Conservation (phyloP, 1,140 invertebrate genomes). For the Maniola jurtina region DNA sequence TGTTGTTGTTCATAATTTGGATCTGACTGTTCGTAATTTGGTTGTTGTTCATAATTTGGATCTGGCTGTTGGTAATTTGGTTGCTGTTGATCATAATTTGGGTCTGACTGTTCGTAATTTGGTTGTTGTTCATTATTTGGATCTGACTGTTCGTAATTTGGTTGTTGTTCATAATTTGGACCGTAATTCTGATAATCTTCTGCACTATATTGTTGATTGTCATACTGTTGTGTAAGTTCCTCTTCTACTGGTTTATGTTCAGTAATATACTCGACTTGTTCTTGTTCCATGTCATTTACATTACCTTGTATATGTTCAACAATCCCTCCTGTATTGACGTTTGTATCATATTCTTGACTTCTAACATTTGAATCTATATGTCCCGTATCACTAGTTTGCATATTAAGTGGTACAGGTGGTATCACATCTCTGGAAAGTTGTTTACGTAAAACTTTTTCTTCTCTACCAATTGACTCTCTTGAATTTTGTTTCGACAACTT, state of each 20-base stretch:
- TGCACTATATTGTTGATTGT: slow-evolving; percentile 38
- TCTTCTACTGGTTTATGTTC: slow-evolving; percentile 31
- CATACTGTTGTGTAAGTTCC: slow-evolving; percentile 38
- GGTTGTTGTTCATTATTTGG: slow-evolving; percentile 18
- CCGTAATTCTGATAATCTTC: slow-evolving; percentile 35
- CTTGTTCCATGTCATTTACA: slow-evolving; percentile 21
- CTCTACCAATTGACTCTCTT: slow-evolving; percentile 16
- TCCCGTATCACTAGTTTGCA: slow-evolving; percentile 1
- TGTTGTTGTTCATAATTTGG: slow-evolving; percentile 21
- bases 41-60: slow-evolving; percentile 43
- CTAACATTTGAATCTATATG: neutral
- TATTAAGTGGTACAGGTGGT: slow-evolving; percentile 9
- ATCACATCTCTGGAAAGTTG: slow-evolving; percentile 25
- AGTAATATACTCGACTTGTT: slow-evolving; percentile 23
- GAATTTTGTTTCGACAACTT: slow-evolving; percentile 29
- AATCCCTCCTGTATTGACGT: slow-evolving; percentile 16
- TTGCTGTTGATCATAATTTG: slow-evolving; percentile 20
- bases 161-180: slow-evolving; percentile 34
- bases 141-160: slow-evolving; percentile 33
- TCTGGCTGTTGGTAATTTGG: slow-evolving; percentile 39
- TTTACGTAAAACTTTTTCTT: slow-evolving; percentile 14
- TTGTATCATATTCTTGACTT: slow-evolving; percentile 20
- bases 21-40: slow-evolving; percentile 34
- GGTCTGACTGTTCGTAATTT: slow-evolving; percentile 28
- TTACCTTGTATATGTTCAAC: slow-evolving; percentile 23